Evolutionary conservation across 2,888 invertebrate genomes (phyloP).

Genomic region (Ichneumon xanthorius): DNA sequence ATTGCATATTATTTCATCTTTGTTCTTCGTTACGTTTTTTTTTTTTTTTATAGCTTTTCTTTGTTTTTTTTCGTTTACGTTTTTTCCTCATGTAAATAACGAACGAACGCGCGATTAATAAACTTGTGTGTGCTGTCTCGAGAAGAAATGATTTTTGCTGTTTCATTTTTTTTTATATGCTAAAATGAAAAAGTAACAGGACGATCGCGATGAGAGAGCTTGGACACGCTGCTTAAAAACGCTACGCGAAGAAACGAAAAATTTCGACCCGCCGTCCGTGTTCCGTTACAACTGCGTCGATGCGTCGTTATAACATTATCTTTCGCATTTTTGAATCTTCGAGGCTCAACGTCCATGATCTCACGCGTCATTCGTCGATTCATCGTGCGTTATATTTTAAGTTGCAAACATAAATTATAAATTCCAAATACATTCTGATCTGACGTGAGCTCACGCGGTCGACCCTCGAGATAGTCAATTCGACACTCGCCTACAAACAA

Average conservation of each 20-base stretch:
- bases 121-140: constrained; percentile 40
- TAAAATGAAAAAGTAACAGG: constrained; percentile 15
- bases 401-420: neutral
- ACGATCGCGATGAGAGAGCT: constrained; percentile 20
- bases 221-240: neutral
- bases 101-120: constrained; percentile 55
- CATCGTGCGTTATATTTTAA: neutral
- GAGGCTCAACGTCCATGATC: constrained; percentile 24
- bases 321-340: constrained; percentile 17
- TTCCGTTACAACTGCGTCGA: constrained; percentile 43
- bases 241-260: constrained; percentile 2
- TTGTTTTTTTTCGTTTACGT: constrained; percentile 24
- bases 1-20: constrained; percentile 75
- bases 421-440: neutral
- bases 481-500: constrained; percentile 33
- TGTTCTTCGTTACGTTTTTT: constrained; percentile 63
- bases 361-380: neutral
- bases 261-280: constrained; percentile 69
- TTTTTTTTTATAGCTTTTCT: constrained; percentile 25
- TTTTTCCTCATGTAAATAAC: constrained; percentile 48
- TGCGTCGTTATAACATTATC: constrained; percentile 19
- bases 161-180: neutral
- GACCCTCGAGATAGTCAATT: constrained; percentile 18
- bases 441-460: constrained; percentile 1
- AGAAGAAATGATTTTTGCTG: constrained; percentile 40